Evolutionary conservation across 2,888 invertebrate species (phyloP), one percentile per base, ranked within the genome.

Genomic region (Spodoptera picta): DNA sequence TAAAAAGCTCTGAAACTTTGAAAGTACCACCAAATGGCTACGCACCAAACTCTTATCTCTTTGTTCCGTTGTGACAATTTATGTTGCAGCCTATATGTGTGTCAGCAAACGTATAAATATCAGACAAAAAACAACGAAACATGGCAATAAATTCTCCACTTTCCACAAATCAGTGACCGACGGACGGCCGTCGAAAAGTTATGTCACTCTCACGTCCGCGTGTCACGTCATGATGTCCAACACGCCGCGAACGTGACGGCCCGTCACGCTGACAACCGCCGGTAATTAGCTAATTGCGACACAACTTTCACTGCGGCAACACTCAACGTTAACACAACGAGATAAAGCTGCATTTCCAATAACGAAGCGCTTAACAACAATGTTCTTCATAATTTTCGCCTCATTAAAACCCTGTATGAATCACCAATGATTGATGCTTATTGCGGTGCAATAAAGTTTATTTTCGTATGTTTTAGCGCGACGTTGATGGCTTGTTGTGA

Each of bases 281-380:
- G 79, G 84, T 90, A 90, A 91, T 91, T 90, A 90, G 89, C 91
- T 91, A 91, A 91, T 91, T 91, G 90, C 87, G 78, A 79, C 80
- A 78, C 65, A 69, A 74, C 66, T 63, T 63, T 70, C 70, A 23
- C 60, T 65, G 69, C 72, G 1, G n/a, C n/a, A 3, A 52, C 19
- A 46, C 11, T 46, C 55, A 48, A 14, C 62, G 52, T 57, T 74
- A 55, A 53, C 48, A 19, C 44, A 41, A 31, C 0, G 19, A 0
- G 0, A 24, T 59, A 72, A 31, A 53, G 69, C 58, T 44, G 41
- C 24, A 19, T 55, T 64, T 73, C 5, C 46, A 5, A 0, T 51
- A 36, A 24, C 9, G 1, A 12, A 6, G 4, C 3, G 3, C 5
- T 27, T 14, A 50, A n/a, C 10, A 41, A 55, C 57, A 60, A 49